phyloP scores from a whole-genome alignment of 2,797 vertebrate genomes.

The Crenichthys baileyi region DNA sequence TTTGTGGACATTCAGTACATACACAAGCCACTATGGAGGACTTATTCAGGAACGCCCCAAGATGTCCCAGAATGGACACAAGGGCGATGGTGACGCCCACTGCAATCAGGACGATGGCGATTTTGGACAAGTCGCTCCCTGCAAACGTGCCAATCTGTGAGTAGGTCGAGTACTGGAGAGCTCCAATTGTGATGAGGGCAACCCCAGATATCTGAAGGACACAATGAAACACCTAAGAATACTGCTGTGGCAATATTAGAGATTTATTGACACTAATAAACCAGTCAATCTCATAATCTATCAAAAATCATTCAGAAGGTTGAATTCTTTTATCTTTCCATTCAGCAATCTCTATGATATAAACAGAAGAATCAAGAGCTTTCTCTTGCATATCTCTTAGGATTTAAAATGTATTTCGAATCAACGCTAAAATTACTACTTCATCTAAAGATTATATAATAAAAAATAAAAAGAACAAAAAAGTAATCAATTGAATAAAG shows the following conservation, averaged over 20 bases:
- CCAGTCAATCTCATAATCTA: background rate
- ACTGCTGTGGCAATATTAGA: background rate
- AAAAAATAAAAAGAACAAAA: background rate
- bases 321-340: background rate
- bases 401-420: background rate
- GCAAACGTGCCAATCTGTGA: conserved; percentile 33
- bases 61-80: conserved; percentile 42
- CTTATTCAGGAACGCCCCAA: conserved; percentile 38
- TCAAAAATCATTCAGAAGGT: background rate
- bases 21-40: conserved; percentile 35
- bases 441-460: background rate
- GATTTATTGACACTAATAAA: background rate
- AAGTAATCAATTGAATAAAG: background rate
- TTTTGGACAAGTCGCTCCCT: conserved; percentile 29
- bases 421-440: background rate
- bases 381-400: background rate
- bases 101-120: conserved; percentile 44
- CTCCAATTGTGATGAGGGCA: conserved; percentile 47
- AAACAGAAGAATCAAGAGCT: background rate
- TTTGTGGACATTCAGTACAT: conserved; percentile 24
- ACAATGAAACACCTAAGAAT: background rate
- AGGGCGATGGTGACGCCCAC: conserved; percentile 37
- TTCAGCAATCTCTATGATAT: background rate
- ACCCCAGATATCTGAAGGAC: conserved; percentile 55
- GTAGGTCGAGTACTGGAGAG: conserved; percentile 20